phyloP scores from a whole-genome alignment of 2,797 vertebrate genomes.

The Poliocrania exsul region DNA sequence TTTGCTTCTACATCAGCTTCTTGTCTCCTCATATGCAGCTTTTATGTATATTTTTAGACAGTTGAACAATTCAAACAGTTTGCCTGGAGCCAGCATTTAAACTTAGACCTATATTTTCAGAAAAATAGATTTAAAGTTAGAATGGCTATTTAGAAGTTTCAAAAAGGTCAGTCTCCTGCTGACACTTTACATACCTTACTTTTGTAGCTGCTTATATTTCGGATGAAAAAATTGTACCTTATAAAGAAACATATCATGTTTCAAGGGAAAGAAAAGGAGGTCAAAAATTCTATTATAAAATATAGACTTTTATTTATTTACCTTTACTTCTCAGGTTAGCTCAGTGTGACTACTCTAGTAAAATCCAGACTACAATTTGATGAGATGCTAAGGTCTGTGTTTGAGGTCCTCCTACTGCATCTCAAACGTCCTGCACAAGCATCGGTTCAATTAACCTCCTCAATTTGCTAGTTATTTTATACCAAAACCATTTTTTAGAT shows the following conservation, averaged over 20 bases:
- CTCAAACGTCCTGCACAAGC: neutral
- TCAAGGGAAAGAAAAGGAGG: neutral
- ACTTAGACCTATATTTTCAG: constrained; percentile 40
- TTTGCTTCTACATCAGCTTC: constrained; percentile 41
- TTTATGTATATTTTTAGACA: constrained; percentile 70
- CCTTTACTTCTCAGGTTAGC: neutral
- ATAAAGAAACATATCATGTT: neutral
- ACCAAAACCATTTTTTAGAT: neutral
- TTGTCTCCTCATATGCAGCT: constrained; percentile 44
- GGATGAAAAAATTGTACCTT: neutral
- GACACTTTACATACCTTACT: constrained; percentile 14
- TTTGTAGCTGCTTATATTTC: neutral
- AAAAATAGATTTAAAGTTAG: constrained; percentile 12
- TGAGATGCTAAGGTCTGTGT: neutral
- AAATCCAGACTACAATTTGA: neutral
- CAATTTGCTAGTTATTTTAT: neutral
- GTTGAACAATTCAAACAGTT: constrained; percentile 53
- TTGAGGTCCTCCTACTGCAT: neutral
- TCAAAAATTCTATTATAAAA: neutral
- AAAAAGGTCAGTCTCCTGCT: neutral
- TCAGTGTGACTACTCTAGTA: neutral
- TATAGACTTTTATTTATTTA: neutral
- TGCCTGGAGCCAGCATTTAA: constrained; percentile 55
- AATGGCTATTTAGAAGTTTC: constrained; percentile 15
- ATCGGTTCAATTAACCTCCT: neutral